A percentile compares a stretch with the other conserved stretches of the same genome.
Evolutionary conservation across 2,797 vertebrate species (phyloP).

Genomic region (Alectoris magna): DNA sequence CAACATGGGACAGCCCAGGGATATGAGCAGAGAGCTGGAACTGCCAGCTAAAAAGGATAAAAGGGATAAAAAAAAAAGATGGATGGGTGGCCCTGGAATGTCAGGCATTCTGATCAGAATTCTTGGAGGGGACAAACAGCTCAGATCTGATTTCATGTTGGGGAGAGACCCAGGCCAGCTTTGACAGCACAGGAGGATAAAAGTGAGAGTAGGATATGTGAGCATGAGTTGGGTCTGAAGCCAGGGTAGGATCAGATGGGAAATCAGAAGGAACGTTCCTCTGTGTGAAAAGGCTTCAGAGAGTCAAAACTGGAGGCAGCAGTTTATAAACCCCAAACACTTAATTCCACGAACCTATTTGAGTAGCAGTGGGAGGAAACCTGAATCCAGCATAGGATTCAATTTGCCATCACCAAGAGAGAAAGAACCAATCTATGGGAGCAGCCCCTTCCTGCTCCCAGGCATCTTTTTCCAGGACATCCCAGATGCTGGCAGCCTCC

Average conservation of each 20-base stretch:
- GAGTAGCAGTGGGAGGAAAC: neutral
- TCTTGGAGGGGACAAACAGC: neutral
- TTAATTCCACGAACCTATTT: neutral
- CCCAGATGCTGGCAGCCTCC: neutral
- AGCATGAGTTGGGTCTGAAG: neutral
- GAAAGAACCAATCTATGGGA: neutral
- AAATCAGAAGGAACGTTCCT: neutral
- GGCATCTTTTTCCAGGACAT: neutral
- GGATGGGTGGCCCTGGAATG: neutral
- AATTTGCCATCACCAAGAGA: neutral
- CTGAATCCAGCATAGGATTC: neutral
- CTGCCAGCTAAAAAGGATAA: accelerated
- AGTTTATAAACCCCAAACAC: neutral
- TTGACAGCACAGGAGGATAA: neutral
- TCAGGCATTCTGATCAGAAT: neutral
- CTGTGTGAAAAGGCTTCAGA: neutral
- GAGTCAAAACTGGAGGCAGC: neutral
- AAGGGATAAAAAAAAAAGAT: neutral
- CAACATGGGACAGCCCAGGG: neutral
- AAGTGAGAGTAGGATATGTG: neutral
- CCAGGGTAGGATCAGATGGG: slow-evolving; percentile 24
- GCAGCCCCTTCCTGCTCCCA: accelerated
- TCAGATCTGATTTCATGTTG: neutral
- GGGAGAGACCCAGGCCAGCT: neutral
- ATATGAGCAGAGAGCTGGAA: neutral